Evolutionary conservation across 2,113 vertebrate species (phyloP).

Genomic region (Tetrax tetrax): DNA sequence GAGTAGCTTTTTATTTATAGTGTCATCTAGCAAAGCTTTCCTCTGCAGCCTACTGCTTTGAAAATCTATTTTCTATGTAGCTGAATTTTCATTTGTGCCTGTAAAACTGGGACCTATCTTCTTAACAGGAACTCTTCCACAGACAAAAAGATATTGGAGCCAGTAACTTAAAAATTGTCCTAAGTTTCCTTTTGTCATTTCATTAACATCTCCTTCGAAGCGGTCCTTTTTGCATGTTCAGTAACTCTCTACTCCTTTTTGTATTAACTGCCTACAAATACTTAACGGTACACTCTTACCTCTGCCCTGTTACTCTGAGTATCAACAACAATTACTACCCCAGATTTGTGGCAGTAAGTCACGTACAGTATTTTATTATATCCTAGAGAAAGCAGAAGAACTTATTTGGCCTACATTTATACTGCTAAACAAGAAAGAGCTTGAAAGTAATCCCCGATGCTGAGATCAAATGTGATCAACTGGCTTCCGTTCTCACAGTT

Average conservation of each 20-base stretch:
- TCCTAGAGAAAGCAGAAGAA: background rate
- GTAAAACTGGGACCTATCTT: background rate
- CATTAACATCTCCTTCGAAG: background rate
- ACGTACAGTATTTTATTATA: background rate
- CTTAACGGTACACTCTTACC: background rate
- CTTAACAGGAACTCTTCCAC: background rate
- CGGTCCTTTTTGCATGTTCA: background rate
- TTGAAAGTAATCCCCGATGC: background rate
- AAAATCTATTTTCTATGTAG: background rate
- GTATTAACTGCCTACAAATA: background rate
- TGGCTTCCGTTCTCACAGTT: background rate
- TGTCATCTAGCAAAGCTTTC: background rate
- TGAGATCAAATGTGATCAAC: background rate
- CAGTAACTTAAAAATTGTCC: background rate
- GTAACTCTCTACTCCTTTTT: background rate
- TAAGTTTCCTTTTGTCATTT: background rate
- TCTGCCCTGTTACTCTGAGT: background rate
- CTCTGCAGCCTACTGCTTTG: background rate
- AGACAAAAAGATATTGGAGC: background rate
- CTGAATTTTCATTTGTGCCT: background rate
- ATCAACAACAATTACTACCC: background rate
- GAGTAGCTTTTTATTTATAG: conserved; percentile 3
- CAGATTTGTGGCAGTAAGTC: background rate
- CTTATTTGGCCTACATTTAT: background rate
- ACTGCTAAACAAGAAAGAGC: background rate